Base-by-base conservation (phyloP, 2,888 invertebrate species). In the Perizoma affinitatum region DNA sequence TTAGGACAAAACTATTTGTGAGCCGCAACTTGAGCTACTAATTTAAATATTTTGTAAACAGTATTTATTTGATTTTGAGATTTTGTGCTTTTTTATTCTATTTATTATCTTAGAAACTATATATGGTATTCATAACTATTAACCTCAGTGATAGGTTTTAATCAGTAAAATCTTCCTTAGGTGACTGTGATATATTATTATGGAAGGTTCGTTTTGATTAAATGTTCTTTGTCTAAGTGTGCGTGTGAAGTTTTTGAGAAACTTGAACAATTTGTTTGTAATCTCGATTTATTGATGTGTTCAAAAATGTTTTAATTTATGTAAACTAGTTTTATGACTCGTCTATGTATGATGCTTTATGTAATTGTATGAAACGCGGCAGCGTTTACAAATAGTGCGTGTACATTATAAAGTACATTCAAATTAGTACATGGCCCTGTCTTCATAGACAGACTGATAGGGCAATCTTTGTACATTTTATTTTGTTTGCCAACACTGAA, bases 161-260 rank as follows among this genome's bases (percentile, higher is more conserved):
- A 81, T 75, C 71, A 77, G 74, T 82, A 80, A 84, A 82, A 86
- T 87, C 86, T 90, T 88, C 88, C 87, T 81, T 88, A 84, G 90
- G 85, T 86, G 88, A 87, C 91, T 91, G 91, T 91, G 91, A 91
- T 91, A 91, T 91, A 80, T 83, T 75, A 76, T 72, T 70, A 76
- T 63, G 68, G 66, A 72, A 77, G 78, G 72, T 79, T 75, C 75
- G 75, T 78, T 78, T 81, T 83, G 80, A 77, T 79, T 78, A 69
- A 67, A 68, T 76, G 73, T 53, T 42, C 54, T 60, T 73, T 73
- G 70, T 75, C 72, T 69, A 73, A 71, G 60, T 70, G 63, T 63
- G 60, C 54, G 61, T 65, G 55, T 57, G 42, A 43, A 54, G 6
- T 57, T 52, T 44, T 52, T 50, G 52, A 8, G 40, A 42, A 44